These are phyloP conservation scores for Microtus oregoni DNA, from an alignment of 2,113 vertebrate genomes.

Conservation along the genomic window DNA sequence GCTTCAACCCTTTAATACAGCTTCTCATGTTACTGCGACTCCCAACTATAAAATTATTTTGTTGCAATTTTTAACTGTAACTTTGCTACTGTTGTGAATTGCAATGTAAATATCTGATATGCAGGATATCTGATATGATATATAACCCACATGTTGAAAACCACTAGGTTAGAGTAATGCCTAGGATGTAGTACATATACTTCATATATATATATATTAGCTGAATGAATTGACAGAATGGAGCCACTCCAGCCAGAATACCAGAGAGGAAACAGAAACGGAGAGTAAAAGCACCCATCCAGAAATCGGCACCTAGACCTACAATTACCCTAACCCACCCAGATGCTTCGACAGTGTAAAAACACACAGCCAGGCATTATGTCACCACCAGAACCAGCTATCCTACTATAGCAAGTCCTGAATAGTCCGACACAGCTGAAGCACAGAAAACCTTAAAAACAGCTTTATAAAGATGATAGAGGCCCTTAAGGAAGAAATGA, in stretches of 20 bases:
- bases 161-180: not conserved
- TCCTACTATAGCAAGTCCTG: not conserved
- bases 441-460: not conserved
- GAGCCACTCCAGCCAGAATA: not conserved
- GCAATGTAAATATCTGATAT: not conserved
- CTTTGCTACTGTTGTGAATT: not conserved
- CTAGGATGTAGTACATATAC: not conserved
- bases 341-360: not conserved
- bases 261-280: not conserved
- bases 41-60: not conserved
- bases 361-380: not conserved
- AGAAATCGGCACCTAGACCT: not conserved
- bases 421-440: not conserved
- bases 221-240: constrained; percentile 40
- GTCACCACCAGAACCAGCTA: not conserved
- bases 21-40: not conserved
- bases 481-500: not conserved
- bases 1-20: not conserved
- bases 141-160: not conserved
- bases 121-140: not conserved
- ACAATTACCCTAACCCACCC: not conserved
- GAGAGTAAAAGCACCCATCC: not conserved
- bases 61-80: not conserved
- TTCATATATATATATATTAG: constrained; percentile 5
- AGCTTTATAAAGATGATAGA: not conserved